Evolutionary conservation across 2,797 vertebrate species (phyloP).

Genomic region (Huso huso): DNA sequence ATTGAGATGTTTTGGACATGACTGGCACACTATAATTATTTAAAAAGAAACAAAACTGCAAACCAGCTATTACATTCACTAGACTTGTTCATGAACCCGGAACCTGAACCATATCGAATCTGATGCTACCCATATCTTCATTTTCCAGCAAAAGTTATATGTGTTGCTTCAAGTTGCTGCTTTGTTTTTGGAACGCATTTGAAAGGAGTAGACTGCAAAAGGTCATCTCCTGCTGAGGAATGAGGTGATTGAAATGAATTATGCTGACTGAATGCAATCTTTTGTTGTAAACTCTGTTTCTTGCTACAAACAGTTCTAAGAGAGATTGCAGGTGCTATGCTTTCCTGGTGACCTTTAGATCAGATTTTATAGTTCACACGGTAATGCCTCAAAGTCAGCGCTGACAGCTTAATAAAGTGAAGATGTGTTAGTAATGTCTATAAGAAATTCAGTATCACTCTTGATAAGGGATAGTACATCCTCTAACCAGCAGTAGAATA

Average conservation of each 20-base stretch:
- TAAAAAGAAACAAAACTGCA: no score
- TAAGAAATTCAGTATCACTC: neutral
- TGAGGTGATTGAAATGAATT: conserved; percentile 1
- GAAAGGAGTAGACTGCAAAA: conserved; percentile 1
- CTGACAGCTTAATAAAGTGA: conserved; percentile 6
- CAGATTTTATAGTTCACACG: conserved; percentile 7
- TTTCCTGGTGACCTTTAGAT: conserved; percentile 9
- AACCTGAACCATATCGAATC: no score
- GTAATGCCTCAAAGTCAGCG: neutral
- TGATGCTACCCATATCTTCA: no score
- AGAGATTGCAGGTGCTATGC: neutral
- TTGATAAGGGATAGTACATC: neutral
- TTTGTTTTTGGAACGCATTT: neutral
- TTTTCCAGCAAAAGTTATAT: no score
- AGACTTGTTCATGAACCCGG: no score
- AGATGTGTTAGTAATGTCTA: neutral
- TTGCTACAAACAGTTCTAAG: neutral
- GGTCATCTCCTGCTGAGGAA: conserved; percentile 1
- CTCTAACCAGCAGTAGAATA: no score
- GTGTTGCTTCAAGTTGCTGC: no score
- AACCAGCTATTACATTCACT: no score
- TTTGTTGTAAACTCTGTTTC: neutral
- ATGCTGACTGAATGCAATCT: conserved; percentile 2
- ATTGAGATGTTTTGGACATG: no score
- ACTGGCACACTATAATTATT: no score